Conservation (phyloP, 2,797 vertebrate species). For the Molossus alvarezi region DNA sequence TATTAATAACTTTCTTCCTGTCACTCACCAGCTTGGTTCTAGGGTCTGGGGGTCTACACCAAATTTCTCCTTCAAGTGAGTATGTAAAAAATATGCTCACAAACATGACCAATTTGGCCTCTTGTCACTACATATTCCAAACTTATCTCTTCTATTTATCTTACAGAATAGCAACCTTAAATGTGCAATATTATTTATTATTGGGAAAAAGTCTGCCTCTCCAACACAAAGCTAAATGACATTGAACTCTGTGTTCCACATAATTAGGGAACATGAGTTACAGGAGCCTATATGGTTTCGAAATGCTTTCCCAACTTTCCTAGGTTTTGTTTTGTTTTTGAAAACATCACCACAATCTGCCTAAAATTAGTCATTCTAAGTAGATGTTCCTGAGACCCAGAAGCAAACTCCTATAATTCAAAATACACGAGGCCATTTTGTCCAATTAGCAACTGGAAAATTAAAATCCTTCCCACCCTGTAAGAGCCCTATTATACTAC, state of each 20-base stretch:
- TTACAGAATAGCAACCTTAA: slow-evolving; percentile 69
- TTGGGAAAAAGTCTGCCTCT: slow-evolving; percentile 74
- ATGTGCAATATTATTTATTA: slow-evolving; percentile 46
- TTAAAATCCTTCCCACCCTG: slow-evolving; percentile 83
- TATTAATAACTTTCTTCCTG: slow-evolving; percentile 16
- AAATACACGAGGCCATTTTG: slow-evolving; percentile 79
- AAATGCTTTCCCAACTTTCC: slow-evolving; percentile 84
- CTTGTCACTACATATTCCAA: slow-evolving; percentile 36
- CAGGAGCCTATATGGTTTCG: slow-evolving; percentile 77
- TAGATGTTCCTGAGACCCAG: slow-evolving; percentile 72
- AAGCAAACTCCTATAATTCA: slow-evolving; percentile 80
- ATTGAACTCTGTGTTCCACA: slow-evolving; percentile 71
- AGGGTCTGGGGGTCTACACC: neutral
- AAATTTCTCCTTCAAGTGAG: slow-evolving; percentile 26
- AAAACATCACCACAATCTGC: slow-evolving; percentile 81
- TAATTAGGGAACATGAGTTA: slow-evolving; percentile 67
- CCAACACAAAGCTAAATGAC: slow-evolving; percentile 51
- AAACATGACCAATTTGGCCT: slow-evolving; percentile 54
- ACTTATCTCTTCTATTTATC: slow-evolving; percentile 34
- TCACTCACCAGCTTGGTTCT: slow-evolving; percentile 59
- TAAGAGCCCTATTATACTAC: slow-evolving; percentile 81
- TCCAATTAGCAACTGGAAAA: slow-evolving; percentile 84
- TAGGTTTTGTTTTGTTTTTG: slow-evolving; percentile 76
- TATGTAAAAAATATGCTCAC: slow-evolving; percentile 25
- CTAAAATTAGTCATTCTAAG: slow-evolving; percentile 68